Conservation (phyloP, 1,140 invertebrate genomes). For the Danaus plexippus region DNA sequence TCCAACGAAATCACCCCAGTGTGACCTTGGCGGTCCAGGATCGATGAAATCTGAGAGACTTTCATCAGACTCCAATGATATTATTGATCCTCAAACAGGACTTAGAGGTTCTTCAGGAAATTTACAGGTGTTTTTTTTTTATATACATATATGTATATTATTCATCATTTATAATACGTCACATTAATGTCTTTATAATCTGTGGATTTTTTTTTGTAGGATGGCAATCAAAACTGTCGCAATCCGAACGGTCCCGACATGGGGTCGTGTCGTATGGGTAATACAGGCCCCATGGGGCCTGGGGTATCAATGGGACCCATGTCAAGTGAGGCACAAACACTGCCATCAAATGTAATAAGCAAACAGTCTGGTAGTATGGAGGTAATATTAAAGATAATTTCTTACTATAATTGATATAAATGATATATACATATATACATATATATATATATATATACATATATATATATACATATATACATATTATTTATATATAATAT, state of each 20-base stretch:
- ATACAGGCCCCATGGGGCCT: conserved; percentile 52
- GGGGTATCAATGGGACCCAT: conserved; percentile 59
- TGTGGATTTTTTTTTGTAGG: conserved; percentile 27
- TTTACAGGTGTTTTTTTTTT: conserved; percentile 47
- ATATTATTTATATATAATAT: too few relatives aligned
- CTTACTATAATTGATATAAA: too few relatives aligned
- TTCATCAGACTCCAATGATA: conserved; percentile 70
- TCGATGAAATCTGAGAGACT: conserved; percentile 69
- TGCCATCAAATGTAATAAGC: conserved; percentile 83
- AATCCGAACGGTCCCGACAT: conserved; percentile 58
- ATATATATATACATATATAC: too few relatives aligned
- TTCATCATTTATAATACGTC: neutral
- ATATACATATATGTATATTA: conserved; percentile 13
- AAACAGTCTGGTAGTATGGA: conserved; percentile 86
- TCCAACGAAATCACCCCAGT: conserved; percentile 69
- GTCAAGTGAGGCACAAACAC: conserved; percentile 77
- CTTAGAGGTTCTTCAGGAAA: conserved; percentile 55
- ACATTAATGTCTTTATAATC: conserved; percentile 2
- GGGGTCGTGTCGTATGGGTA: conserved; percentile 58
- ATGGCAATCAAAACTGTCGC: conserved; percentile 59
- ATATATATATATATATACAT: too few relatives aligned
- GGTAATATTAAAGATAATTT: conserved; percentile 41
- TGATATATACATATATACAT: too few relatives aligned
- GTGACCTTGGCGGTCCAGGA: conserved; percentile 63
- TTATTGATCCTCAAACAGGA: conserved; percentile 68